Evolutionary conservation across 2,113 vertebrate genomes (phyloP).

Genomic region (Nettapus auritus): DNA sequence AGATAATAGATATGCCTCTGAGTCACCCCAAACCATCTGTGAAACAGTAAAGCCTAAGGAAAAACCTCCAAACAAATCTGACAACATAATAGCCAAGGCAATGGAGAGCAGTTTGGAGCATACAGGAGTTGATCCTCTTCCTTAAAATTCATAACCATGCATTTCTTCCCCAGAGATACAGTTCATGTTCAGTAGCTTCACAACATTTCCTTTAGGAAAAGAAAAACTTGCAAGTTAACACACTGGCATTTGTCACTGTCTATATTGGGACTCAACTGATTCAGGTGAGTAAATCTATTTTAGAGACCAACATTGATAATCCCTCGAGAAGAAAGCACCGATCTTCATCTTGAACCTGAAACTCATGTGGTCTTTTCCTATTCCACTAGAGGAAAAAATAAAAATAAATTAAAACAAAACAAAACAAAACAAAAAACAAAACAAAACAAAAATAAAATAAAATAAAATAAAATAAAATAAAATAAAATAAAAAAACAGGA

Average conservation of each 20-base stretch:
- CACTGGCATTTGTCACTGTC: conserved; percentile 22
- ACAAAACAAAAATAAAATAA: too few relatives aligned
- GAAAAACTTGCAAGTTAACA: neutral
- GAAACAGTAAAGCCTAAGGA: neutral
- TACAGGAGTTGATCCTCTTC: neutral
- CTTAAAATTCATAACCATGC: neutral
- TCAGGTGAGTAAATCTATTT: neutral
- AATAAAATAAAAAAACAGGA: too few relatives aligned
- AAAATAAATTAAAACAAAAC: too few relatives aligned
- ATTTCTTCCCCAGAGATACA: neutral
- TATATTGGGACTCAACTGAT: accelerated
- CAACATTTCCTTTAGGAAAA: conserved; percentile 11
- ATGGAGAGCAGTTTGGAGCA: neutral
- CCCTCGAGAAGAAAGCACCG: neutral
- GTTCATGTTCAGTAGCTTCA: neutral
- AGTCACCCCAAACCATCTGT: neutral
- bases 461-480: neutral
- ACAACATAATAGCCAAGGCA: neutral
- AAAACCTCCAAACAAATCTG: neutral
- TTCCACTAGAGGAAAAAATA: neutral
- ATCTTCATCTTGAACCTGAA: neutral
- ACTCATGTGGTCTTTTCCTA: neutral
- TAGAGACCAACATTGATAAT: neutral
- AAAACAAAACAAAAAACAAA: neutral
- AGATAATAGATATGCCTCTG: neutral